Evolutionary conservation across 1,140 invertebrate species (phyloP).

Genomic region (Megathymus violae): DNA sequence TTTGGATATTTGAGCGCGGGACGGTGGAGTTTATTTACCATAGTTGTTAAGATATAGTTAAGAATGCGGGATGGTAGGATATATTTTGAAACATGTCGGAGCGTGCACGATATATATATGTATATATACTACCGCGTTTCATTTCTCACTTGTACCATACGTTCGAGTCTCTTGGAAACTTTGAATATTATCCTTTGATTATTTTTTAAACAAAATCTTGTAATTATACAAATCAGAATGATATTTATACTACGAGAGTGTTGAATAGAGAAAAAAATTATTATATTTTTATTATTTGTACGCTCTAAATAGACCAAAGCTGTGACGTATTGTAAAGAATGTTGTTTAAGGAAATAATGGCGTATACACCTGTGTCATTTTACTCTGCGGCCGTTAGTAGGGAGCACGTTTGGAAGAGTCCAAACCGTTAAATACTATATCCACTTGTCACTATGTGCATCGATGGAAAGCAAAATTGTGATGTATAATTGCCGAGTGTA

Average conservation of each 20-base stretch:
- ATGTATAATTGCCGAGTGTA: too few relatives aligned
- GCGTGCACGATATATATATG: conserved; percentile 42
- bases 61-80: conserved; percentile 51
- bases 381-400: background rate
- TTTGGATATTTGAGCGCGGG: background rate
- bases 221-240: conserved; percentile 41
- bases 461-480: too few relatives aligned
- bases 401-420: too few relatives aligned
- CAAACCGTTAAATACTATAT: too few relatives aligned
- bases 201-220: conserved; percentile 35
- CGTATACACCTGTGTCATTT: conserved; percentile 10
- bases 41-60: conserved; percentile 50
- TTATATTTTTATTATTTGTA: conserved; percentile 59
- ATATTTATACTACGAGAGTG: conserved; percentile 51
- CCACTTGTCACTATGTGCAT: too few relatives aligned
- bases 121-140: background rate
- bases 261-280: conserved; percentile 42
- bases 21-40: conserved; percentile 44
- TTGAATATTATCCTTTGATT: conserved; percentile 5
- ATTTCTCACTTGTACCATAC: background rate
- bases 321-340: conserved; percentile 66
- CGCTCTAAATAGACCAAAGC: conserved; percentile 77
- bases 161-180: conserved; percentile 26
- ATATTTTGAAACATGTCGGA: conserved; percentile 44
- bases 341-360: conserved; percentile 44